Percentiles rank a stretch among this genome's conserved stretches.
Evolutionary conservation across 2,113 vertebrate genomes (phyloP).

Genomic region (Pluvialis apricaria): DNA sequence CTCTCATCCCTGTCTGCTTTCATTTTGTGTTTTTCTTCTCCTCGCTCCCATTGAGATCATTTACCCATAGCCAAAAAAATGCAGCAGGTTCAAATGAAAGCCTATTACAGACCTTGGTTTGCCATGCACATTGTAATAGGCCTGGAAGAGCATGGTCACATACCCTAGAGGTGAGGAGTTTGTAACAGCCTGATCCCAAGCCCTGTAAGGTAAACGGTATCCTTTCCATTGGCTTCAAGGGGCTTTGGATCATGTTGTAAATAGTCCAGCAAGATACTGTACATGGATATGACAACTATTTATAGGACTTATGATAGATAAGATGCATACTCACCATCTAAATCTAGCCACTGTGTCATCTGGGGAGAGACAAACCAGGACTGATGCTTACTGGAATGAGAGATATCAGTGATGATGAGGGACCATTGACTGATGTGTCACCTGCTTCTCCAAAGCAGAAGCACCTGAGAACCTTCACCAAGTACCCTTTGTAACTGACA

Average conservation of each 20-base stretch:
- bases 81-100: background rate
- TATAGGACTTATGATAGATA: constrained; percentile 38
- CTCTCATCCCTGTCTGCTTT: background rate
- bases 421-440: background rate
- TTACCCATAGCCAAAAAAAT: background rate
- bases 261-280: constrained; percentile 34
- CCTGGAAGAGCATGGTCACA: background rate
- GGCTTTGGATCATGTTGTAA: background rate
- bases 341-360: constrained; percentile 38
- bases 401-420: background rate
- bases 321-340: constrained; percentile 36
- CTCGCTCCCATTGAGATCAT: background rate
- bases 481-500: background rate
- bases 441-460: constrained; percentile 1
- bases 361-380: constrained; percentile 14
- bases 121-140: background rate
- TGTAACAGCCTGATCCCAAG: background rate
- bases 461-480: background rate
- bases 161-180: background rate
- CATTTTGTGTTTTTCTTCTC: background rate
- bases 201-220: constrained; percentile 17
- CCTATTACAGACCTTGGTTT: background rate
- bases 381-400: background rate
- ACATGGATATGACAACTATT: constrained; percentile 37
- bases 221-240: constrained; percentile 21